Conservation (phyloP, 2,113 vertebrate genomes). For the Acrocephalus kingi region DNA sequence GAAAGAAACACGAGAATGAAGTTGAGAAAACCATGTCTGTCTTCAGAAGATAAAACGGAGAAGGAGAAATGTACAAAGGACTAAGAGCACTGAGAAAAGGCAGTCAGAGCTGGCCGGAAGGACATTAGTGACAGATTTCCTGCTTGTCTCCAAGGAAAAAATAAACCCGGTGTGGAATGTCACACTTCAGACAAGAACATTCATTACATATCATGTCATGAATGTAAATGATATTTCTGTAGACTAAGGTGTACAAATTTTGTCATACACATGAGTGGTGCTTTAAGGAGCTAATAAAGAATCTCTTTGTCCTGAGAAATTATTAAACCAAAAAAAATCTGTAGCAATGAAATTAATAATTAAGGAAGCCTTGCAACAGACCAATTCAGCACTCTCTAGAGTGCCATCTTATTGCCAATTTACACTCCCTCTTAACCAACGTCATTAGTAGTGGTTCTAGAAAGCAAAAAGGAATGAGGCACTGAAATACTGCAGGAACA, state of each 20-base stretch:
- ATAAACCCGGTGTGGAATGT: constrained; percentile 8
- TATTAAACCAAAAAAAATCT: neutral
- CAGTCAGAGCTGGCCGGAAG: neutral
- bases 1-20: neutral
- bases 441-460: constrained; percentile 15
- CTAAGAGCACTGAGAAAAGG: neutral
- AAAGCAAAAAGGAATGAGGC: constrained; percentile 42
- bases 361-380: constrained; percentile 22
- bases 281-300: neutral
- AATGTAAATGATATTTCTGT: neutral
- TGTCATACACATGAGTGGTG: neutral
- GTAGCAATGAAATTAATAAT: constrained; percentile 25
- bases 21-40: neutral
- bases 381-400: neutral
- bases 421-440: neutral
- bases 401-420: neutral
- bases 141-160: constrained; percentile 14
- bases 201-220: neutral
- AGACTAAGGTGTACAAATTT: neutral
- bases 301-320: neutral
- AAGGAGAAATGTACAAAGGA: neutral
- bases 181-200: neutral
- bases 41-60: constrained; percentile 7
- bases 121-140: constrained; percentile 46
- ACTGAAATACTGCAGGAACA: constrained; percentile 38